Conservation (phyloP, 2,113 vertebrate species). For the Acrocephalus kingi region DNA sequence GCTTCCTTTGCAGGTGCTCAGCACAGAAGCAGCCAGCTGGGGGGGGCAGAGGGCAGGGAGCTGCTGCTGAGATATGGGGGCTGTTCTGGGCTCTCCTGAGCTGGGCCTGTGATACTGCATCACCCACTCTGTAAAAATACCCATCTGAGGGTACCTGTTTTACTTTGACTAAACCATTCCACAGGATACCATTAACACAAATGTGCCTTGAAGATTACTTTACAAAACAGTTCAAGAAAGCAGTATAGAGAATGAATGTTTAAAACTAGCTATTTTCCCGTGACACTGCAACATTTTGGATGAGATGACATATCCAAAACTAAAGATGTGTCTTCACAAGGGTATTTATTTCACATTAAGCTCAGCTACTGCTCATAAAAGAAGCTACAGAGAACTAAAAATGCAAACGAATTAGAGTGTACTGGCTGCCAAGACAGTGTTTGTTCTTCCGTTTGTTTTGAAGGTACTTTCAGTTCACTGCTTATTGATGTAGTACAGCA, state of each 20-base stretch:
- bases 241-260: background rate
- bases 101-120: background rate
- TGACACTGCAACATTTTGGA: background rate
- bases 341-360: background rate
- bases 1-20: slow-evolving; percentile 6
- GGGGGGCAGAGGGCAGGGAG: background rate
- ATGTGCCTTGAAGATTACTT: background rate
- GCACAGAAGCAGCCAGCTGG: background rate
- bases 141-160: background rate
- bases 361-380: background rate
- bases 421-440: slow-evolving; percentile 3
- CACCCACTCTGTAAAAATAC: background rate
- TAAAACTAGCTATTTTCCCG: background rate
- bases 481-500: background rate
- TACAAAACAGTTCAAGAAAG: background rate
- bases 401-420: background rate
- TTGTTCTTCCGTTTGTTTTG: slow-evolving; percentile 12
- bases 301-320: background rate
- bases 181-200: background rate
- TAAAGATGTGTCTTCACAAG: background rate
- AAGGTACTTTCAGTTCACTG: slow-evolving; percentile 1
- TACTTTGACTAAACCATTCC: background rate
- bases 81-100: background rate
- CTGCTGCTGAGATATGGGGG: background rate
- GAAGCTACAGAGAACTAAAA: background rate